Base-by-base conservation (phyloP, 1,140 invertebrate genomes). In the Lutraria rhynchaena region DNA sequence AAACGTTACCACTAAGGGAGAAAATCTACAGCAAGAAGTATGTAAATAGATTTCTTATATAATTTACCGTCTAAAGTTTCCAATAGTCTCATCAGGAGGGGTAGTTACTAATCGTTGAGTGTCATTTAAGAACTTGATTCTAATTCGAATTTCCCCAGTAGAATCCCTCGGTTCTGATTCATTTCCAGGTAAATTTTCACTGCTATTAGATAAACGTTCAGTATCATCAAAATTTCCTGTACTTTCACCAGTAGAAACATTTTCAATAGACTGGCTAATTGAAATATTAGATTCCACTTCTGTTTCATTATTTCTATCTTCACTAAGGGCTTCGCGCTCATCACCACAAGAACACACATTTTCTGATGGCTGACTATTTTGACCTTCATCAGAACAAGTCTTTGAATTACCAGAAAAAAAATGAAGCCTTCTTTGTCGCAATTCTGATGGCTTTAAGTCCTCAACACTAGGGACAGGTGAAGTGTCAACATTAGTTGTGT, bases 71-170 rank as follows among this genome's bases (percentile, higher is more conserved):
- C 97, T 97, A 92, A 98, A 98, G 91, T 96, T 95, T 69, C 95
- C 96, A 81, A 98, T 92, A 74, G 94, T 93, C 90, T 97, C 96
- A 81, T 95, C 94, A 33, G 95, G 93, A 80, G 94, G 95, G 3
- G 95, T 96, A 87, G 95, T 95, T 0, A 98, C 96, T 71, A 96
- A 90, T 92, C 95, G 95, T 82, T 96, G 94, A 57, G 96, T 96
- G 87, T 98, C 97, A 90, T 98, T 97, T 46, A 98, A 94, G 89
- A 96, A 98, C 91, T 97, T 97, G 2, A 98, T 92, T 86, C 96
- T 95, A 80, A 98, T 95, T 49, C 94, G 93, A 83, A 96, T 96
- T 75, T 93, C 92, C 53, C 93, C 93, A 58, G 65, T 24, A 27
- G 75, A n/a, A n/a, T 61, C 57, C 19, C 27, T 17, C 5, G 9